Evolutionary conservation across 2,113 vertebrate genomes (phyloP).

Genomic region (Apaloderma vittatum): DNA sequence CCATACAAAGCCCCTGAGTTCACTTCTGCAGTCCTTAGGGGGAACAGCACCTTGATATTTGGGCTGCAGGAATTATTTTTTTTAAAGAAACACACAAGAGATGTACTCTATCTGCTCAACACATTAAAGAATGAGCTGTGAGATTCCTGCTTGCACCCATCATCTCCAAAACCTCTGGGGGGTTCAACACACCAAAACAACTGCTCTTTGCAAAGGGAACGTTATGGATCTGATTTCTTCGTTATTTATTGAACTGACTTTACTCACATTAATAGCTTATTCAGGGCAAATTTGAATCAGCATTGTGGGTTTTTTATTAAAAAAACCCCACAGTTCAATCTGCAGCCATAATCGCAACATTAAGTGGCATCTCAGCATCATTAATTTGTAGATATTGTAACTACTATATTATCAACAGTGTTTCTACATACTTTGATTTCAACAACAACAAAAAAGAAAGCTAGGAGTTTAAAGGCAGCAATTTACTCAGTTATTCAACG

Average conservation of each 20-base stretch:
- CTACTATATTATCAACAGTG: neutral
- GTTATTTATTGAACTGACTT: neutral
- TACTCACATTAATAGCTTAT: neutral
- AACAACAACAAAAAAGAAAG: neutral
- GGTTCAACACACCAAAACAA: neutral
- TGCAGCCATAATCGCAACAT: neutral
- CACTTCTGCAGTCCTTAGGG: neutral
- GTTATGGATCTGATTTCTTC: neutral
- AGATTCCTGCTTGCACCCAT: neutral
- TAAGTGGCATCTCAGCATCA: neutral
- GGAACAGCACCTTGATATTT: neutral
- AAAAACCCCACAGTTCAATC: rapidly evolving
- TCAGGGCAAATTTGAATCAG: neutral
- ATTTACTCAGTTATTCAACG: constrained; percentile 56
- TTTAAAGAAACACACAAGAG: rapidly evolving
- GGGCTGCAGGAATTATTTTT: neutral
- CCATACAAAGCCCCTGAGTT: neutral
- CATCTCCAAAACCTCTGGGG: neutral
- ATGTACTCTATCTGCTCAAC: rapidly evolving
- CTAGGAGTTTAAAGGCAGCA: constrained; percentile 36
- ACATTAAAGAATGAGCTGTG: too few species aligned
- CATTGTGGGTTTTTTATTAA: neutral
- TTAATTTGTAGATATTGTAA: constrained; percentile 8
- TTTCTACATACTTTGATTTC: neutral
- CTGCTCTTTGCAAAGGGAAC: neutral